Conservation (phyloP, 2,888 invertebrate genomes). For the Lasioglossum lativentre region DNA sequence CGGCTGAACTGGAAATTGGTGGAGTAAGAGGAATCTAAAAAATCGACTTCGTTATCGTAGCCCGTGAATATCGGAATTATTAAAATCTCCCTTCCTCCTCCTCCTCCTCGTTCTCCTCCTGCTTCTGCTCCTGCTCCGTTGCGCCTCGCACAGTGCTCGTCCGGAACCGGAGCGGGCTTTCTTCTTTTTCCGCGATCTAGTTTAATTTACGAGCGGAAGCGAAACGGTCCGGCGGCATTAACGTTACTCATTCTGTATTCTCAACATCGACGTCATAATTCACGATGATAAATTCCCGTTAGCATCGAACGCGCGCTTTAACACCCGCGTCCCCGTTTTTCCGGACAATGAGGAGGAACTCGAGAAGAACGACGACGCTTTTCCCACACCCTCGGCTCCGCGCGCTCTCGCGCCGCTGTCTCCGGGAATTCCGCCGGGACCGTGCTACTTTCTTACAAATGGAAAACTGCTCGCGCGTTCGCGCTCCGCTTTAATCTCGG, state of each 20-base stretch:
- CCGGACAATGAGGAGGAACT: constrained; percentile 64
- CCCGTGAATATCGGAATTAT: constrained; percentile 68
- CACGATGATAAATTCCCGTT: constrained; percentile 74
- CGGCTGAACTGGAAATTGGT: constrained; percentile 41
- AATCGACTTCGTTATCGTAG: constrained; percentile 54
- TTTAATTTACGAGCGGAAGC: constrained; percentile 72
- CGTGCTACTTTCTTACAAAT: constrained; percentile 80
- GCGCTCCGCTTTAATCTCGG: constrained; percentile 72
- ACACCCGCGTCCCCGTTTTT: constrained; percentile 59
- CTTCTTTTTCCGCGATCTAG: constrained; percentile 46
- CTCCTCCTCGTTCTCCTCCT: not conserved
- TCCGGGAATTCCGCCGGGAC: constrained; percentile 70
- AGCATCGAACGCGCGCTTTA: constrained; percentile 69
- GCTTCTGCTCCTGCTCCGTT: not conserved
- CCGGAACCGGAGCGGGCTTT: not conserved
- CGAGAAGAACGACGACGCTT: constrained; percentile 65
- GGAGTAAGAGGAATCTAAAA: constrained; percentile 44
- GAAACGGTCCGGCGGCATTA: constrained; percentile 66
- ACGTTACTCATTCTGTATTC: constrained; percentile 74
- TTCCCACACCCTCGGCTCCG: constrained; percentile 14
- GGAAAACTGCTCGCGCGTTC: constrained; percentile 74
- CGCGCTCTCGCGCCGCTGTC: no score
- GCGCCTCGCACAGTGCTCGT: not conserved
- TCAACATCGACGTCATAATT: constrained; percentile 73
- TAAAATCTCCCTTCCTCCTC: constrained; percentile 56